Evolutionary conservation across 1,140 invertebrate genomes (phyloP), one percentile per base, ranked within the genome.

Genomic region (Bombus confusus): DNA sequence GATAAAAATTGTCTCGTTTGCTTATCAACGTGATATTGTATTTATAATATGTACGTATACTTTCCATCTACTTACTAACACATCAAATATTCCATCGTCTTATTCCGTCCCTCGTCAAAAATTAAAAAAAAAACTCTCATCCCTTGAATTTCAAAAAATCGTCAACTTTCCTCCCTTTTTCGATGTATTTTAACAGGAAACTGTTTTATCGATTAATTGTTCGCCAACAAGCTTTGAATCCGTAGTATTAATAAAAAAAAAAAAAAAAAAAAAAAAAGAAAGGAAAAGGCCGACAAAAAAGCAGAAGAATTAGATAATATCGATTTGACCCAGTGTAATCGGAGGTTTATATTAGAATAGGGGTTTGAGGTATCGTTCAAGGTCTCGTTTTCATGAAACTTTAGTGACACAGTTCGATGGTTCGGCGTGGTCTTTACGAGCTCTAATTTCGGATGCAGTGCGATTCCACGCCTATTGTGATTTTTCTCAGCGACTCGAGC

Each of bases 251-350:
- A 66, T 66, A 66, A 64, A 31, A 18, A 64, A 64, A 64, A 6
- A 6, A 3, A 1, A 10, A 4, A 43, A 18, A 47, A 66, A 64
- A 31, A 18, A 64, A 64, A 64, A 6, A 6, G 1, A 1, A 10
- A 4, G n/a, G 6, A n/a, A n/a, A 72, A 15, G 10, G 12, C n/a
- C 8, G n/a, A 15, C 34, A n/a, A 31, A 13, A 39, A 69, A 13
- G 1, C 37, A 69, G 37, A 13, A 39, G 34, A 39, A 37, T 69
- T 39, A 69, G 22, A 69, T 39, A 28, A 37, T 39, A 69, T 69
- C 37, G 66, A 68, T 68, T 68, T 68, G 66, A 68, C 66, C 66
- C 66, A 10, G 66, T 37, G 66, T 68, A 68, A 68, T 68, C 18
- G 66, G 18, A 18, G 31, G 66, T 68, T 68, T 68, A 68, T 68